Base-by-base conservation (phyloP, 2,888 invertebrate genomes). In the Trichacis sp. region DNA sequence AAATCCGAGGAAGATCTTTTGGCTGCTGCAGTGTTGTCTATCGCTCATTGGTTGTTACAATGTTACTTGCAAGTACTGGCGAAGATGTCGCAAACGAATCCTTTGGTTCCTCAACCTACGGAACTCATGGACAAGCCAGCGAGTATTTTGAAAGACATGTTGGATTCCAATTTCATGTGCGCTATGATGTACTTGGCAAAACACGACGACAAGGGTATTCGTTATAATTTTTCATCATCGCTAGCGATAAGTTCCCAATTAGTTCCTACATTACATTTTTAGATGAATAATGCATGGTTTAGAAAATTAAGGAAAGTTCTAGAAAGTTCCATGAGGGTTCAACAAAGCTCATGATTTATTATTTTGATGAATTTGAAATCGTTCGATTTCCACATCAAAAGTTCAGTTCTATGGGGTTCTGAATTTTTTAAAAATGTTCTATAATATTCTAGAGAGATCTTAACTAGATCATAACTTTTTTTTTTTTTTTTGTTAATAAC, bases 1-100 rank as follows among this genome's bases (percentile, higher is more conserved):
- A 95, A 95, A 85, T 91, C 94, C 56, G 97, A 97, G 80, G 96
- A 96, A 83, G 91, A 93, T 73, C 88, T 94, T 12, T 84, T 94
- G n/a, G 93, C 95, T 0, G 90, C 91, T 54, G 91, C 95, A 1
- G 89, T 96, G n/a, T 88, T 95, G 12, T 92, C 93, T 0, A 88
- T 95, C 40, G 91, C 93, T 1, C 86, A 91, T 72, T 95, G 95
- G 95, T 85, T 95, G 33, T 84, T 94, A 33, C 92, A 93, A 82
- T 93, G 94, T 52, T 90, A 92, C 72, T 80, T 86, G 47, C 85
- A 88, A 57, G 76, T 84, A 0, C 64, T 85, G n/a, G 86, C 86
- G 17, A 86, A 85, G 65, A 64, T 79, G 58, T 75, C 78, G 1
- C 83, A 80, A 56, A 68, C 76, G 49, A 70, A 78, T 64, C 75